Evolutionary conservation across 2,888 invertebrate species (phyloP).

Genomic region (Coleophora deauratella): DNA sequence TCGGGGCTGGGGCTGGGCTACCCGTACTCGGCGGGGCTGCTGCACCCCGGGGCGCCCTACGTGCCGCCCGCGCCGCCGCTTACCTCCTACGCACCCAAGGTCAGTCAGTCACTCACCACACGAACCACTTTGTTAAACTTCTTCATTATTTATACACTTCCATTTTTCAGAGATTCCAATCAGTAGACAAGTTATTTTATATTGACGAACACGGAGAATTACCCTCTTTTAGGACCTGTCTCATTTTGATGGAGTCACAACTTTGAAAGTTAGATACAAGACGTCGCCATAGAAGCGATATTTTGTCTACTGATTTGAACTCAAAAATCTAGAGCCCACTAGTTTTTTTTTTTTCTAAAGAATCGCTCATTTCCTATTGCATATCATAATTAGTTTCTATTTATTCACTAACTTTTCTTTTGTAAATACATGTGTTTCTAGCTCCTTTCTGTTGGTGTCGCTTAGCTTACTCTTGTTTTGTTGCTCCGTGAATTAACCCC

Average conservation of each 20-base stretch:
- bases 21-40: slow-evolving; percentile 81
- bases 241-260: too few species aligned
- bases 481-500: slow-evolving; percentile 69
- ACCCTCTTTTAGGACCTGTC: too few species aligned
- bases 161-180: too few species aligned
- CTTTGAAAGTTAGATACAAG: too few species aligned
- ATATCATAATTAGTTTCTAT: neutral
- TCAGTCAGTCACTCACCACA: slow-evolving; percentile 70
- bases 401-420: slow-evolving; percentile 2
- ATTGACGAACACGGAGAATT: too few species aligned
- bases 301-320: too few species aligned
- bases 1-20: slow-evolving; percentile 84
- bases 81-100: slow-evolving; percentile 92
- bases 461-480: slow-evolving; percentile 22
- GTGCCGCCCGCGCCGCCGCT: slow-evolving; percentile 91
- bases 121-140: too few species aligned
- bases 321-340: neutral
- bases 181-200: too few species aligned
- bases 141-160: too few species aligned
- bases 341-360: neutral
- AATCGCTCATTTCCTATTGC: neutral
- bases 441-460: slow-evolving; percentile 27
- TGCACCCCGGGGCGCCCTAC: slow-evolving; percentile 91
- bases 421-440: slow-evolving; percentile 23
- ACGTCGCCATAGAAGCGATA: too few species aligned